A percentile compares a stretch with the other conserved stretches of the same genome.
Evolutionary conservation across 2,797 vertebrate species (phyloP).

Genomic region (Pristis pectinata): DNA sequence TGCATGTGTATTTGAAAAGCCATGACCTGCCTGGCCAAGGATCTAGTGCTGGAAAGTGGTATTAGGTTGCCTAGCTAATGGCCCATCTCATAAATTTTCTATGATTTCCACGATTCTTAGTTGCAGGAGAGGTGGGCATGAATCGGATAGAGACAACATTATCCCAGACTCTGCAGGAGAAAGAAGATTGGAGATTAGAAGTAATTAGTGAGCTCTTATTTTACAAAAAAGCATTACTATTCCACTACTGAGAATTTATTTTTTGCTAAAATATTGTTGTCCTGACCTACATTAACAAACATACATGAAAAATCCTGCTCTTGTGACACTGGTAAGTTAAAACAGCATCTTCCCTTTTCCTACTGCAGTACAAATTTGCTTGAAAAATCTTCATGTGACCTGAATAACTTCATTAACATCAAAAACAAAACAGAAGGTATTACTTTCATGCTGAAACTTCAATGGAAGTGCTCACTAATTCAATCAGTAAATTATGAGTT

Average conservation of each 20-base stretch:
- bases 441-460: not conserved
- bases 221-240: not conserved
- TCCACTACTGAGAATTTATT: not conserved
- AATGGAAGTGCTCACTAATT: not conserved
- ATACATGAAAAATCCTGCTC: not conserved
- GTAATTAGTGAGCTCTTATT: not conserved
- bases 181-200: not conserved
- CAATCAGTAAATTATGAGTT: not conserved
- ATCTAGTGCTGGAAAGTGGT: too few relatives aligned
- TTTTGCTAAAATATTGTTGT: not conserved
- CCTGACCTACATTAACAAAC: not conserved
- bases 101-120: not conserved
- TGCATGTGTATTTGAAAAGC: too few relatives aligned
- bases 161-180: not conserved
- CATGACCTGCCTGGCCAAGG: too few relatives aligned
- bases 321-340: not conserved
- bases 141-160: not conserved
- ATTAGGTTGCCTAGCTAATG: too few relatives aligned
- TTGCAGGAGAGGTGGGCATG: not conserved
- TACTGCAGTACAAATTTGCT: not conserved
- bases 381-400: not conserved
- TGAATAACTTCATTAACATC: not conserved
- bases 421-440: not conserved
- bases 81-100: too few relatives aligned
- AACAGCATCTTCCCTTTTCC: not conserved